These are phyloP conservation scores for Anoplopoma fimbria DNA, from an alignment of 2,113 vertebrate species.

Conservation along the genomic window DNA sequence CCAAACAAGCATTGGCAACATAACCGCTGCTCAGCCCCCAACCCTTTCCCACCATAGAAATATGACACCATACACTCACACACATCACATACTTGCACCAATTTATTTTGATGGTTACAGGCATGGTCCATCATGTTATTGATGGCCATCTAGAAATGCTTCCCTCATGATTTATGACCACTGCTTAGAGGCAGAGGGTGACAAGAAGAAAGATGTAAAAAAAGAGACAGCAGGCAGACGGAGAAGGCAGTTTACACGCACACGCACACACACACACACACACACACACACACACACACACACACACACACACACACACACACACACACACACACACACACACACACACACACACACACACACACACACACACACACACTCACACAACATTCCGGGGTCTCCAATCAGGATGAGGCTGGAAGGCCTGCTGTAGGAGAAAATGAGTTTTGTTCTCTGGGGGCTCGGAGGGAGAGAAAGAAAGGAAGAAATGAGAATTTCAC, in stretches of 20 bases:
- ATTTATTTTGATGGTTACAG: slow-evolving; percentile 17
- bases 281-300: slow-evolving; percentile 16
- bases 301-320: slow-evolving; percentile 15
- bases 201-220: background rate
- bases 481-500: slow-evolving; percentile 12
- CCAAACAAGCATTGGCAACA: background rate
- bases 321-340: slow-evolving; percentile 14
- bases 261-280: slow-evolving; percentile 19
- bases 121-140: background rate
- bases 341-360: slow-evolving; percentile 21
- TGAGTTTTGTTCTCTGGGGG: slow-evolving; percentile 67
- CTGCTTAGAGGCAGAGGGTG: slow-evolving; percentile 16
- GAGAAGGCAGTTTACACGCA: slow-evolving; percentile 2
- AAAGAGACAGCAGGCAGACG: slow-evolving; percentile 18
- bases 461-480: background rate
- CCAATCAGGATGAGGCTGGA: slow-evolving; percentile 38
- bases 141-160: slow-evolving; percentile 17
- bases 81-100: background rate
- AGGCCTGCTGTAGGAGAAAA: slow-evolving; percentile 68
- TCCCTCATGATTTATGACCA: slow-evolving; percentile 32
- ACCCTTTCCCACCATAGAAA: background rate
- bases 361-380: slow-evolving; percentile 19
- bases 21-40: background rate
- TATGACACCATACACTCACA: background rate
- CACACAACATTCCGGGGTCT: slow-evolving; percentile 21